These are phyloP conservation scores for Mesaphorura yosii DNA, from an alignment of 1,140 invertebrate species.

Conservation along the genomic window DNA sequence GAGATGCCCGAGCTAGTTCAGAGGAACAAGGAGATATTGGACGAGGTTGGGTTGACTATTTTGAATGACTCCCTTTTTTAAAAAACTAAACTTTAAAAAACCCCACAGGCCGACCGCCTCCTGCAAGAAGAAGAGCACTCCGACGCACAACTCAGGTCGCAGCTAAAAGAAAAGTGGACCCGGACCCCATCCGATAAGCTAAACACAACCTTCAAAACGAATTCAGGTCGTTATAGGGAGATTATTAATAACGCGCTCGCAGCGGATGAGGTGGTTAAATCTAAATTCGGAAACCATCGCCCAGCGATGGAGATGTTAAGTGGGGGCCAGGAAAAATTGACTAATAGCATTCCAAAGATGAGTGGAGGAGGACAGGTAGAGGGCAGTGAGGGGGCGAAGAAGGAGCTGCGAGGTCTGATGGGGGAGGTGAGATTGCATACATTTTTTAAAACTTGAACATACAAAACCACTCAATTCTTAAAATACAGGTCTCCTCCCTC, in stretches of 20 bases:
- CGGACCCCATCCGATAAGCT: conserved; percentile 76
- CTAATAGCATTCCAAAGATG: conserved; percentile 50
- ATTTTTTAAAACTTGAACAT: conserved; percentile 5
- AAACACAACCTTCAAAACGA: conserved; percentile 74
- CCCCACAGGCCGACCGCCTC: conserved; percentile 66
- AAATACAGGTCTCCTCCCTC: conserved; percentile 61
- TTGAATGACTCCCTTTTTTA: neutral
- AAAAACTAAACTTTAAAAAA: conserved; percentile 10
- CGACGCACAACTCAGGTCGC: conserved; percentile 71
- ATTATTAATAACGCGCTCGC: conserved; percentile 83
- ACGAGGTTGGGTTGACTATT: conserved; percentile 71
- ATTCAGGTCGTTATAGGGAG: conserved; percentile 73
- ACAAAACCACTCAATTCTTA: neutral
- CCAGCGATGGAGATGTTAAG: conserved; percentile 73
- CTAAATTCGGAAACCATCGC: conserved; percentile 71
- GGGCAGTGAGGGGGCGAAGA: conserved; percentile 48
- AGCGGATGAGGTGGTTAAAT: conserved; percentile 50
- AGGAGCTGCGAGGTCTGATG: conserved; percentile 66
- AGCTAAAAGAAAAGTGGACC: conserved; percentile 87
- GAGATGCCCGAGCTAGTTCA: conserved; percentile 83
- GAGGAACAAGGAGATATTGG: conserved; percentile 88
- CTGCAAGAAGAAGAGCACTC: conserved; percentile 82
- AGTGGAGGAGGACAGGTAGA: conserved; percentile 40
- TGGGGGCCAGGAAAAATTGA: conserved; percentile 52
- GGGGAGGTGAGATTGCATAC: conserved; percentile 44